Evolutionary conservation across 2,888 invertebrate species (phyloP), one percentile per base, ranked within the genome.

Genomic region (Notodonta dromedarius): DNA sequence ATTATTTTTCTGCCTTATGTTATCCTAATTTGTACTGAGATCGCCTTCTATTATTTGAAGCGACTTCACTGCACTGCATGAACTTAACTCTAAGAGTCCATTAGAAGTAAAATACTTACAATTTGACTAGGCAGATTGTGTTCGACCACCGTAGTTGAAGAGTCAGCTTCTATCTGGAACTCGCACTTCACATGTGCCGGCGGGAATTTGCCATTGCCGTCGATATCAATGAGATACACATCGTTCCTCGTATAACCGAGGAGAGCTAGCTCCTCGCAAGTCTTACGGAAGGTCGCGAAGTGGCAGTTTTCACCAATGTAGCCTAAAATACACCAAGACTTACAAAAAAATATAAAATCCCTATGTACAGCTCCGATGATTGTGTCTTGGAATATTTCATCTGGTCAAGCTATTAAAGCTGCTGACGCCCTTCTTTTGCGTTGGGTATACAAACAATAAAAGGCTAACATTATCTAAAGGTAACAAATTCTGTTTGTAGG

Each of bases 241-340:
- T 98, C 98, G 48, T 98, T 97, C 73, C 97, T 96, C 0, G 97
- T 97, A 79, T 97, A 97, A 0, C 98, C 98, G 14, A 98, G 91
- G 8, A 98, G 93, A 0, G 98, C 98, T 62, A 98, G 85, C 80
- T 98, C 98, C 87, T 98, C 98, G 84, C 98, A 99, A 0, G 98
- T 98, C 82, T 98, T 97, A 69, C 98, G 95, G 82, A 97, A 98
- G 63, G 97, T 96, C 0, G 98, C 98, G 77, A 99, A 99, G 84
- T 98, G 98, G 78, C 99, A 99, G 81, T 98, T 98, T 81, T 97
- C 97, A 11, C 99, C 99, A 55, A 97, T 97, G 81, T 98, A 99
- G 0, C 98, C 94, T 93, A 66, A 11, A 78, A 59, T 12, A 7
- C 7, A 42, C 0, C 2, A 42, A 4, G 4, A n/a, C 5, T n/a